Evolutionary conservation across 1,140 invertebrate species (phyloP).

Genomic region (Camponotus floridanus): DNA sequence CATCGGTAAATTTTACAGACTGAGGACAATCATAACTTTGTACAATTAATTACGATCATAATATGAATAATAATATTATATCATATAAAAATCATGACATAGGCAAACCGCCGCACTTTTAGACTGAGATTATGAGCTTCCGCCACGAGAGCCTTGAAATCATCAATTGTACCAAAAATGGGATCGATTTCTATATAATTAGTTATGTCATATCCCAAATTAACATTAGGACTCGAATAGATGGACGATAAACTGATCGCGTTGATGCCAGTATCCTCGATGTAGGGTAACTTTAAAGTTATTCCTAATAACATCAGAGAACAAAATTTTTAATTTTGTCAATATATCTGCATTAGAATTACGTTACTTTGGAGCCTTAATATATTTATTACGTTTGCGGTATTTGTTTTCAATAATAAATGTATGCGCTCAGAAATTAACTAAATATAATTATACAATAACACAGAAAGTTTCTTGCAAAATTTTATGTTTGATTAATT

Average conservation of each 20-base stretch:
- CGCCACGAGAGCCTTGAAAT: constrained; percentile 87
- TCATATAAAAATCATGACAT: neutral
- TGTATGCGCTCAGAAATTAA: neutral
- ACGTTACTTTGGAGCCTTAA: neutral
- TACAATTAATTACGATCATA: neutral
- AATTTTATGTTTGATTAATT: too few species aligned
- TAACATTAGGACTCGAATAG: constrained; percentile 88
- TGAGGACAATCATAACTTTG: neutral
- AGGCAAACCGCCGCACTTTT: constrained; percentile 83
- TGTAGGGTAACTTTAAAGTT: constrained; percentile 79
- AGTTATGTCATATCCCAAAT: constrained; percentile 88
- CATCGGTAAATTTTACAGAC: neutral
- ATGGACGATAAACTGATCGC: constrained; percentile 88
- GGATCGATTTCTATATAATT: constrained; percentile 87
- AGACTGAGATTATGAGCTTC: constrained; percentile 83
- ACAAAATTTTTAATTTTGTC: neutral
- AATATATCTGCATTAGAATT: neutral
- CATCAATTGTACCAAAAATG: constrained; percentile 87
- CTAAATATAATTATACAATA: neutral
- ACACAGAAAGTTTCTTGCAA: too few species aligned
- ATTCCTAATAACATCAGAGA: constrained; percentile 60
- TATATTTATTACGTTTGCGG: too few species aligned
- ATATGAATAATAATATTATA: neutral
- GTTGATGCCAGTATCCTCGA: constrained; percentile 82
- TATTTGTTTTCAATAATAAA: neutral